phyloP scores from a whole-genome alignment of 1,140 invertebrate species.

The Stegodyphus mimosarum region DNA sequence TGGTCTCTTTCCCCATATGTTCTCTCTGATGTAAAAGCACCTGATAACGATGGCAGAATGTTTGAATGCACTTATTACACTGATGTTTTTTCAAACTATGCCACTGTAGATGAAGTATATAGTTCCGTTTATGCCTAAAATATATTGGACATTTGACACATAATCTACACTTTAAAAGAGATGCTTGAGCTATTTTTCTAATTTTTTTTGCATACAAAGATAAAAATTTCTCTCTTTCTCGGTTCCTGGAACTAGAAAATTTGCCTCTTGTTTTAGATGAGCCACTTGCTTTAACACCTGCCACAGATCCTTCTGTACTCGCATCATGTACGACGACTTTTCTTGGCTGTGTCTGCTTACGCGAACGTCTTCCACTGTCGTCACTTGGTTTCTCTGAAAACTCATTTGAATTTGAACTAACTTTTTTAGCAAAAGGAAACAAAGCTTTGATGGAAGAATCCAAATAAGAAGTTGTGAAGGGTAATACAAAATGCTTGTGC shows the following conservation, averaged over 20 bases:
- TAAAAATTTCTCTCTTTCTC: constrained; percentile 54
- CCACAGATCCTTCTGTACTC: neutral
- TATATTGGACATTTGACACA: constrained; percentile 56
- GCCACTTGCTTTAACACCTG: neutral
- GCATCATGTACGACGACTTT: constrained; percentile 66
- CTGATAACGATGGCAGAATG: constrained; percentile 59
- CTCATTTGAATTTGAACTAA: neutral
- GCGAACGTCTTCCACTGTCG: constrained; percentile 63
- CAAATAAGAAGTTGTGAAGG: constrained; percentile 5
- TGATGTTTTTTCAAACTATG: constrained; percentile 34
- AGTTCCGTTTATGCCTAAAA: constrained; percentile 61
- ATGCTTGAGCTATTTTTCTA: constrained; percentile 49
- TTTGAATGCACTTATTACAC: constrained; percentile 58
- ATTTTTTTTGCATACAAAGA: constrained; percentile 56
- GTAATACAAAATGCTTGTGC: constrained; percentile 50
- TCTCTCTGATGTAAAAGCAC: constrained; percentile 59
- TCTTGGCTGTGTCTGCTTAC: constrained; percentile 71
- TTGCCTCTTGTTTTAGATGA: neutral
- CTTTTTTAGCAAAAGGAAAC: constrained; percentile 52
- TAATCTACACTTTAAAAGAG: constrained; percentile 55
- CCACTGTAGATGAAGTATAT: constrained; percentile 51
- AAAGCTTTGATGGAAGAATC: constrained; percentile 47
- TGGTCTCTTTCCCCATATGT: constrained; percentile 21
- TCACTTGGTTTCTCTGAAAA: neutral
- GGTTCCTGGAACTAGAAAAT: constrained; percentile 14